Conservation (phyloP, 2,888 invertebrate species). For the Lycaena phlaeas region DNA sequence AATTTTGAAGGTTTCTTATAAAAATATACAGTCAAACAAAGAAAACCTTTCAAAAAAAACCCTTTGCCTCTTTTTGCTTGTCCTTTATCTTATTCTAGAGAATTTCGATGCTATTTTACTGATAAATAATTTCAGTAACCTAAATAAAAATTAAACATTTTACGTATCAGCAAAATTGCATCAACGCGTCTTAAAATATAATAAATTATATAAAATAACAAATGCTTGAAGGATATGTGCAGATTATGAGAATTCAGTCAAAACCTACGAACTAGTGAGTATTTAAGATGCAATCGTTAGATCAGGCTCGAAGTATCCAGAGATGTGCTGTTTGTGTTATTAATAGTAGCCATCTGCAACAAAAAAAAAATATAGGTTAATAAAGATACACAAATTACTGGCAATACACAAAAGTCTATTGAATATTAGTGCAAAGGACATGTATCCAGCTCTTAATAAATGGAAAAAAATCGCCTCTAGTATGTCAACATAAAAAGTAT, state of each 20-base stretch:
- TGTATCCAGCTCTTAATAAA: too few relatives aligned
- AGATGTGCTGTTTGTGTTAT: conserved; percentile 26
- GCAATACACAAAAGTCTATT: too few relatives aligned
- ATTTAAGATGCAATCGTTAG: conserved; percentile 31
- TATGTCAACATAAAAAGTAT: not conserved
- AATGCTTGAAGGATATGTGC: conserved; percentile 59
- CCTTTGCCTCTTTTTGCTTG: conserved; percentile 68
- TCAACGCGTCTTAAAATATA: conserved; percentile 26
- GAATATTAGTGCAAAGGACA: too few relatives aligned
- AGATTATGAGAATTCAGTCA: conserved; percentile 48
- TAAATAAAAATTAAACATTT: conserved; percentile 11
- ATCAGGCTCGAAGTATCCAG: conserved; percentile 16
- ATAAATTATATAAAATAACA: conserved; percentile 43
- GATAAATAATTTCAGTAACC: conserved; percentile 16
- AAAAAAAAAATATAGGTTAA: conserved; percentile 24
- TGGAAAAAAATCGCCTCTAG: too few relatives aligned
- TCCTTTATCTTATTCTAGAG: conserved; percentile 41
- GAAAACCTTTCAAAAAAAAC: conserved; percentile 59
- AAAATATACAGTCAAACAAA: conserved; percentile 55
- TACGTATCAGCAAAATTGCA: conserved; percentile 24
- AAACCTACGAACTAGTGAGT: conserved; percentile 48
- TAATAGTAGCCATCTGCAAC: conserved; percentile 39
- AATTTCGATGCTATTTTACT: conserved; percentile 30
- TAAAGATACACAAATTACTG: not conserved
- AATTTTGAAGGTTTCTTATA: conserved; percentile 55